phyloP scores from a whole-genome alignment of 1,140 invertebrate species.

The Pseudomyrmex flavicornis region DNA sequence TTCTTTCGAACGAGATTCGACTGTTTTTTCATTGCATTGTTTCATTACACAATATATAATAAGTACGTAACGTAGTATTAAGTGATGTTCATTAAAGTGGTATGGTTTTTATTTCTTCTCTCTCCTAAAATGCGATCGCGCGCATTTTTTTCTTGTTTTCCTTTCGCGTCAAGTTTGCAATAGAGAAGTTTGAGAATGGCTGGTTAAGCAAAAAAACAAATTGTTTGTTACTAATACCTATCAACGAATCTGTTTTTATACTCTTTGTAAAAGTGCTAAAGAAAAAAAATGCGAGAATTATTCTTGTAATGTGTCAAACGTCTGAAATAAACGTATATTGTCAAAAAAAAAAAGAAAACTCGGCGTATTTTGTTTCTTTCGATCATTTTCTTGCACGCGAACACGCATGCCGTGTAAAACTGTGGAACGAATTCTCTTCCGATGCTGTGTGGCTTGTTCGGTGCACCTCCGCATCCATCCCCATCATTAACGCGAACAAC shows the following conservation, averaged over 20 bases:
- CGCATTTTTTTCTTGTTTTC: background rate
- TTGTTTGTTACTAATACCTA: slow-evolving; percentile 45
- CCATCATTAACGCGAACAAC: slow-evolving; percentile 47
- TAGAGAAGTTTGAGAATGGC: slow-evolving; percentile 77
- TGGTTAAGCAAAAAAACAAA: slow-evolving; percentile 59
- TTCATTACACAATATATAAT: background rate
- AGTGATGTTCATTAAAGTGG: slow-evolving; percentile 8
- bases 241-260: slow-evolving; percentile 13
- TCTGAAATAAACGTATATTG: slow-evolving; percentile 75
- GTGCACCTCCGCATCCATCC: slow-evolving; percentile 44
- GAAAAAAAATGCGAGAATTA: background rate
- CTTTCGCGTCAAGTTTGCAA: slow-evolving; percentile 25
- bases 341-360: slow-evolving; percentile 60
- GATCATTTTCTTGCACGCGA: slow-evolving; percentile 5
- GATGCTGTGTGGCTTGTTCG: slow-evolving; percentile 58
- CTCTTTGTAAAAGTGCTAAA: slow-evolving; percentile 40
- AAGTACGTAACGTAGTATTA: slow-evolving; percentile 11
- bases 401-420: background rate
- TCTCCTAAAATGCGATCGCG: too few relatives aligned
- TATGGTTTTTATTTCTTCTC: slow-evolving; percentile 1
- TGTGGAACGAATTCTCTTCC: background rate
- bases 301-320: slow-evolving; percentile 67
- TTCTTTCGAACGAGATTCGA: slow-evolving; percentile 14
- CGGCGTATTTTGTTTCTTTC: background rate
- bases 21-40: slow-evolving; percentile 20